Conservation (phyloP, 2,797 vertebrate species). For the Coluber constrictor region DNA sequence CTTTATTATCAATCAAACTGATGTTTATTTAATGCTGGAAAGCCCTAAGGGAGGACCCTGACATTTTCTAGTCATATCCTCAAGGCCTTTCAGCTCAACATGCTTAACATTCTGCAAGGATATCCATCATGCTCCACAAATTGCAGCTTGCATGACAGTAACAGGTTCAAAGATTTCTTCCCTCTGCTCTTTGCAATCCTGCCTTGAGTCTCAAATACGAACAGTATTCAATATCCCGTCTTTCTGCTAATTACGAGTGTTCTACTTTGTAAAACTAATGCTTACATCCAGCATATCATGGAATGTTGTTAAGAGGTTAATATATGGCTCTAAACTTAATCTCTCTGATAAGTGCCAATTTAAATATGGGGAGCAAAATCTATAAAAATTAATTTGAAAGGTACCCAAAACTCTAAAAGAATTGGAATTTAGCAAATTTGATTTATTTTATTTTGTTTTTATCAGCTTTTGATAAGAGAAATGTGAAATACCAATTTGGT, state of each 20-base stretch:
- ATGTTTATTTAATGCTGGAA: constrained; percentile 57
- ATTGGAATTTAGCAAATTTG: neutral
- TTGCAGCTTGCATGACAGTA: constrained; percentile 66
- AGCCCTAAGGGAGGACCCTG: constrained; percentile 56
- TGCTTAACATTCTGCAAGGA: constrained; percentile 66
- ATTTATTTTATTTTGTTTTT: neutral
- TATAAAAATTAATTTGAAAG: neutral
- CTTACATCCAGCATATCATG: neutral
- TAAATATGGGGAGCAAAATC: neutral
- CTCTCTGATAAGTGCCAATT: neutral
- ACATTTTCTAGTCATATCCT: constrained; percentile 68
- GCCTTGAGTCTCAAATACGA: constrained; percentile 50
- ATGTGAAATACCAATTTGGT: neutral
- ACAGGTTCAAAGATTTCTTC: constrained; percentile 68
- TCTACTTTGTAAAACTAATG: constrained; percentile 8
- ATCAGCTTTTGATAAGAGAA: neutral
- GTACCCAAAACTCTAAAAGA: neutral
- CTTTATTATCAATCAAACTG: constrained; percentile 48
- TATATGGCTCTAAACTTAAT: neutral
- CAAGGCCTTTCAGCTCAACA: constrained; percentile 61
- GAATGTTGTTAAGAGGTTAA: neutral
- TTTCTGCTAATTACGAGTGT: constrained; percentile 35
- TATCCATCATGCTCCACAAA: constrained; percentile 65
- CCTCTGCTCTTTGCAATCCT: constrained; percentile 55
- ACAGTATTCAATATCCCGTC: constrained; percentile 27